phyloP scores from a whole-genome alignment of 1,140 invertebrate genomes.

The Hormaphis cornu region DNA sequence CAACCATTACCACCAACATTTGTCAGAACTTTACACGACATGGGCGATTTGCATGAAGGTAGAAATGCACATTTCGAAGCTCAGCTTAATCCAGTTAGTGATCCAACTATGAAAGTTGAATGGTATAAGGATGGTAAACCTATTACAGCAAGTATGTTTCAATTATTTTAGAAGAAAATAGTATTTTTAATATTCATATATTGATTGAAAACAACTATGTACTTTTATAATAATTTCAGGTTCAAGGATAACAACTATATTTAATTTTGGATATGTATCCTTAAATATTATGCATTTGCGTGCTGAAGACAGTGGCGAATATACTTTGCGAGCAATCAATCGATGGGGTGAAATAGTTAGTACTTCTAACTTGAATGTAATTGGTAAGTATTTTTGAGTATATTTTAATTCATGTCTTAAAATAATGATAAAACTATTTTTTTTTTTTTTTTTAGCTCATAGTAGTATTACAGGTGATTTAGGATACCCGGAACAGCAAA shows the following conservation, averaged over 20 bases:
- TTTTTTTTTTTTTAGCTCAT: slow-evolving; percentile 45
- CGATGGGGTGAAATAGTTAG: slow-evolving; percentile 75
- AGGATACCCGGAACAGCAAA: slow-evolving; percentile 82
- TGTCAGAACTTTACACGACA: slow-evolving; percentile 76
- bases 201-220: neutral
- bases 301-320: slow-evolving; percentile 84
- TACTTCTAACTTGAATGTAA: slow-evolving; percentile 65
- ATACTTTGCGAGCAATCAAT: slow-evolving; percentile 81
- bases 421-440: neutral
- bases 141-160: slow-evolving; percentile 69
- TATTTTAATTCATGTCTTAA: neutral
- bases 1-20: slow-evolving; percentile 71
- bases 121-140: slow-evolving; percentile 95
- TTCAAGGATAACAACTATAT: slow-evolving; percentile 88
- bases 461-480: slow-evolving; percentile 74
- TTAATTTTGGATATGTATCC: slow-evolving; percentile 97
- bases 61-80: slow-evolving; percentile 90
- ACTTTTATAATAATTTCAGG: slow-evolving; percentile 42
- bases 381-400: slow-evolving; percentile 44
- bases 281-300: slow-evolving; percentile 95
- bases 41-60: slow-evolving; percentile 81
- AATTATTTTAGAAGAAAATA: neutral
- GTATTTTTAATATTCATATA: neutral
- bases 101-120: slow-evolving; percentile 94
- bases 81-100: slow-evolving; percentile 86